Evolutionary conservation across 2,797 vertebrate species (phyloP).

Genomic region (Amblyraja radiata): DNA sequence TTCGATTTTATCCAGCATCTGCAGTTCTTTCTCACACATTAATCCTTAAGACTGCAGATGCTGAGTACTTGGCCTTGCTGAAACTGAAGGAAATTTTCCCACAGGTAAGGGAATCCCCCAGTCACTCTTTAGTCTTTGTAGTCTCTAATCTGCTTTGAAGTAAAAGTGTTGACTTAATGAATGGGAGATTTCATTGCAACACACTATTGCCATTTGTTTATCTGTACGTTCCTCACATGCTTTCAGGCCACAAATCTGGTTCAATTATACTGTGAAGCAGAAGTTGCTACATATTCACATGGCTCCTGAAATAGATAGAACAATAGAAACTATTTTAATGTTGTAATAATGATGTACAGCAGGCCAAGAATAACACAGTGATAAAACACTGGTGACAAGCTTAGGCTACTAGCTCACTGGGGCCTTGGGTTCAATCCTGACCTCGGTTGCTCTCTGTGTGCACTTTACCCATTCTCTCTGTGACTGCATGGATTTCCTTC

Average conservation of each 20-base stretch:
- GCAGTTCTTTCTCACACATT: background rate
- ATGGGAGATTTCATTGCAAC: background rate
- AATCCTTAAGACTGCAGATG: background rate
- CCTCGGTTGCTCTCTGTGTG: too few relatives aligned
- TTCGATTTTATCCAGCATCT: too few relatives aligned
- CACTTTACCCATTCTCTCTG: too few relatives aligned
- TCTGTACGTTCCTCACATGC: background rate
- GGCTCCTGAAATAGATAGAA: background rate
- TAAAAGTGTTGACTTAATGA: background rate
- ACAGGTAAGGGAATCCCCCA: background rate
- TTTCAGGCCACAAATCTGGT: background rate
- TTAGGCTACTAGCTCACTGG: too few relatives aligned
- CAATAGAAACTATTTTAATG: background rate
- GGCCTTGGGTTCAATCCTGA: too few relatives aligned
- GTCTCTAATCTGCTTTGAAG: background rate
- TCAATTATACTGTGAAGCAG: background rate
- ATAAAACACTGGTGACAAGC: too few relatives aligned
- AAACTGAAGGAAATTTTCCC: background rate
- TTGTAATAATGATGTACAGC: too few relatives aligned
- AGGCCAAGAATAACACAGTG: too few relatives aligned
- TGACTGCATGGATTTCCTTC: too few relatives aligned
- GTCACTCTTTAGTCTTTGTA: background rate
- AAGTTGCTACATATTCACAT: background rate
- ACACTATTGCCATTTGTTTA: background rate
- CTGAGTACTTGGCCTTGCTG: background rate